Base-by-base conservation (phyloP, 2,888 invertebrate genomes). In the Antheraea assamensis region DNA sequence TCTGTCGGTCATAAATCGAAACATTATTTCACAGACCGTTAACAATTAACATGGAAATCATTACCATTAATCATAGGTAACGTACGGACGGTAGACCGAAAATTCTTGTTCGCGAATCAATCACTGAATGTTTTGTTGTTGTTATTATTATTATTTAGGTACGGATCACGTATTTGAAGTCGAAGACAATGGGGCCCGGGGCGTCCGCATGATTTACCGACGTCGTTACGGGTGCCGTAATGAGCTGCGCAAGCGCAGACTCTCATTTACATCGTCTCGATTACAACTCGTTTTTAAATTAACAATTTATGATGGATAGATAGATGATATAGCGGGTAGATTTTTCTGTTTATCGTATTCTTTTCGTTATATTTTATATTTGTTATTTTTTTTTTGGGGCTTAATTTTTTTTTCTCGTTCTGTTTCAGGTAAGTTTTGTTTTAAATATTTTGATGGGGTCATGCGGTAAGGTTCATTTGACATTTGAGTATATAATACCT, bases 151-250 rank as follows among this genome's bases (percentile, higher is more conserved):
- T 77, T 81, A 82, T 66, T 66, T 35, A 66, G n/a, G 66, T 31
- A 79, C 77, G 66, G 21, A 82, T 83, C 80, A 80, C 79, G 80
- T 78, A 83, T 81, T 78, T 82, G 79, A 81, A 82, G 82, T 81
- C 82, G 83, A 81, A 90, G 90, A 92, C 91, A 92, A 92, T 92
- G 21, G 66, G 42, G 89, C 89, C 89, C 91, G 85, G 90, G 89
- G 92, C 89, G 92, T 88, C 86, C 86, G 88, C 83, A 88, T 92
- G 93, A 93, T 92, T 93, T 92, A 92, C 92, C 88, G 71, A 52
- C 71, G 31, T 71, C 71, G 72, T 72, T 72, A 72, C 66, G 30
- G 49, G 30, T 70, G 73, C 70, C 66, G 72, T 75, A 75, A 75
- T 76, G 71, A 71, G 71, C 49, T 71, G 71, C 71, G 49, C 52